phyloP scores from a whole-genome alignment of 1,140 invertebrate species.

The Linepithema humile region DNA sequence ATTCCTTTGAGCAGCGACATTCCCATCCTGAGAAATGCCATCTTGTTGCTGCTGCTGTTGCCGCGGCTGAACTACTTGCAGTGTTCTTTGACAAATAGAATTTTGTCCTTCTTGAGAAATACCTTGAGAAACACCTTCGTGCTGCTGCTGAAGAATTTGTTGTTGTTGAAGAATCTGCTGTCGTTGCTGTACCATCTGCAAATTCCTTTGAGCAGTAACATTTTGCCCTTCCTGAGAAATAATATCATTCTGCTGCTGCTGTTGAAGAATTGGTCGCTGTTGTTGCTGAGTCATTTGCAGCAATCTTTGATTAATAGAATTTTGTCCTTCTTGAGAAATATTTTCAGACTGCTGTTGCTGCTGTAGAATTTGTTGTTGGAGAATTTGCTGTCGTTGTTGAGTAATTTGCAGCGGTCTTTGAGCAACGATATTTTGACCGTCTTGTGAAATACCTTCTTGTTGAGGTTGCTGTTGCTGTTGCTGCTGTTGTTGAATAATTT shows the following conservation, averaged over 20 bases:
- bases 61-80: constrained; percentile 81
- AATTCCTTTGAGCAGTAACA: constrained; percentile 75
- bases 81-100: constrained; percentile 75
- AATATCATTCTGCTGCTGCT: constrained; percentile 79
- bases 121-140: constrained; percentile 59
- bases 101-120: constrained; percentile 73
- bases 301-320: constrained; percentile 76
- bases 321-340: constrained; percentile 73
- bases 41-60: constrained; percentile 81
- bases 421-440: constrained; percentile 76
- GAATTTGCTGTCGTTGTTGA: constrained; percentile 71
- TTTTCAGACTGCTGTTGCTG: constrained; percentile 72
- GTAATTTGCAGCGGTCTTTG: constrained; percentile 79
- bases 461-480: constrained; percentile 72
- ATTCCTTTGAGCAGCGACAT: constrained; percentile 71
- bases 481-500: constrained; percentile 79
- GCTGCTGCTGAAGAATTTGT: constrained; percentile 83
- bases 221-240: constrained; percentile 74
- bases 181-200: constrained; percentile 78
- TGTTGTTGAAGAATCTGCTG: constrained; percentile 80
- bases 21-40: constrained; percentile 79
- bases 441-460: constrained; percentile 62
- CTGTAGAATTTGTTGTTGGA: constrained; percentile 20
- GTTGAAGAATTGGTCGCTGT: constrained; percentile 60
- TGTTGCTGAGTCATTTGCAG: constrained; percentile 76